A percentile compares a stretch with the other conserved stretches of the same genome.
Conservation (phyloP, 23 tunicate species). For the Halocynthia aurantium region DNA sequence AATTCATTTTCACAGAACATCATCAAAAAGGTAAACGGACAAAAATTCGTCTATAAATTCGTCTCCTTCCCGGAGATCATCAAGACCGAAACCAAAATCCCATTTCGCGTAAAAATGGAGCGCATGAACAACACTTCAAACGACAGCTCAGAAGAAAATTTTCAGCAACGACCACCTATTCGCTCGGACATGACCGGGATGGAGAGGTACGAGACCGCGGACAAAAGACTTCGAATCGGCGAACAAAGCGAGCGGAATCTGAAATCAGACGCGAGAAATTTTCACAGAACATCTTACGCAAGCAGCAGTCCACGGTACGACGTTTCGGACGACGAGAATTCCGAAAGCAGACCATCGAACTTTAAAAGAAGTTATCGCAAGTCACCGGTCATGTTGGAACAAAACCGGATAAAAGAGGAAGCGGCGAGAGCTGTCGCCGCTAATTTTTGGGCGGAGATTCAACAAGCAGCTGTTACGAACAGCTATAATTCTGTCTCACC, state of each 20-base stretch:
- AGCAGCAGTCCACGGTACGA: slow-evolving; percentile 3
- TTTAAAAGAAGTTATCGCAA: slow-evolving; percentile 14
- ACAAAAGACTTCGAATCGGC: not conserved
- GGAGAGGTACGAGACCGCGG: slow-evolving; percentile 2
- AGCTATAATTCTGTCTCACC: no score
- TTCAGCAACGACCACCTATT: not conserved
- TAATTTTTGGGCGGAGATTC: slow-evolving; percentile 82
- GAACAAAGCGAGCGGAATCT: slow-evolving; percentile 15
- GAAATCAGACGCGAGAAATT: not conserved
- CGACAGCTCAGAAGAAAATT: slow-evolving; percentile 51
- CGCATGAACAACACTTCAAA: slow-evolving; percentile 45
- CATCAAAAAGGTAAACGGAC: slow-evolving; percentile 98
- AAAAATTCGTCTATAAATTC: slow-evolving; percentile 98
- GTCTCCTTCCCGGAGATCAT: slow-evolving; percentile 93
- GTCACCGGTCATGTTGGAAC: slow-evolving; percentile 31
- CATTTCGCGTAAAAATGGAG: slow-evolving; percentile 72
- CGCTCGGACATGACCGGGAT: slow-evolving; percentile 1
- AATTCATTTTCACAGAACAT: slow-evolving; percentile 62
- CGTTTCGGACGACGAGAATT: slow-evolving; percentile 10
- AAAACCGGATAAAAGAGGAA: slow-evolving; percentile 54
- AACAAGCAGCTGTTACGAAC: slow-evolving; percentile 53
- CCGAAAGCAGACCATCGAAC: slow-evolving; percentile 16
- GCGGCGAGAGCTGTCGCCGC: slow-evolving; percentile 64
- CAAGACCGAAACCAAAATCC: slow-evolving; percentile 83
- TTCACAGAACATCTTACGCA: not conserved